Percentiles rank a stretch among this genome's conserved stretches.
Conservation (phyloP, 1,140 invertebrate species). For the Sarcophaga peregrina region DNA sequence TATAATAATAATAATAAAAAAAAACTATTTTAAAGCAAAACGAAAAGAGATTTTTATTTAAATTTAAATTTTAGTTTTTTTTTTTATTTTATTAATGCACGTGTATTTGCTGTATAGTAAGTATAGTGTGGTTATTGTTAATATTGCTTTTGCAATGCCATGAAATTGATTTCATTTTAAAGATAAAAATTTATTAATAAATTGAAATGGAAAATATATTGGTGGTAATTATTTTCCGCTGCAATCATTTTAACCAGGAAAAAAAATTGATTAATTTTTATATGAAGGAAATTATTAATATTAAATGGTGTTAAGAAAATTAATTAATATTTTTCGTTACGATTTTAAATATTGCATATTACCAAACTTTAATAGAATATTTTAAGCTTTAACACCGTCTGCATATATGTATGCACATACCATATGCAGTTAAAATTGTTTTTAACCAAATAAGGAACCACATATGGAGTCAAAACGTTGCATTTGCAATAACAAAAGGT, state of each 20-base stretch:
- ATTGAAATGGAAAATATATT: background rate
- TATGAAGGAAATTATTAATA: background rate
- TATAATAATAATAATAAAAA: background rate
- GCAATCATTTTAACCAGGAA: background rate
- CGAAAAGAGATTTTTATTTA: background rate
- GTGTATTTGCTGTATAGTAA: background rate
- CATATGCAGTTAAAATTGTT: background rate
- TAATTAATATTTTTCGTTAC: background rate
- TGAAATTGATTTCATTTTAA: slow-evolving; percentile 9
- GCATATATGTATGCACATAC: too few relatives aligned
- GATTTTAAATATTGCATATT: background rate
- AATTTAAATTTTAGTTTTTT: background rate
- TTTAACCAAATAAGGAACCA: background rate
- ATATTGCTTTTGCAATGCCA: background rate
- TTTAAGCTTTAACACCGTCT: background rate
- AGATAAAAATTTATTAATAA: slow-evolving; percentile 18
- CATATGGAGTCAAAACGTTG: background rate
- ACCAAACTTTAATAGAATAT: background rate
- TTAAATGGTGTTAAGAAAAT: background rate
- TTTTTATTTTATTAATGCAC: background rate
- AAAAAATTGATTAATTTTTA: slow-evolving; percentile 17
- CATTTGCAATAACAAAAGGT: background rate
- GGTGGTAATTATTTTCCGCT: background rate
- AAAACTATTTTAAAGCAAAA: background rate
- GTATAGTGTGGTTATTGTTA: background rate